phyloP scores from a whole-genome alignment of 2,113 vertebrate genomes.

The Ammodytes marinus region DNA sequence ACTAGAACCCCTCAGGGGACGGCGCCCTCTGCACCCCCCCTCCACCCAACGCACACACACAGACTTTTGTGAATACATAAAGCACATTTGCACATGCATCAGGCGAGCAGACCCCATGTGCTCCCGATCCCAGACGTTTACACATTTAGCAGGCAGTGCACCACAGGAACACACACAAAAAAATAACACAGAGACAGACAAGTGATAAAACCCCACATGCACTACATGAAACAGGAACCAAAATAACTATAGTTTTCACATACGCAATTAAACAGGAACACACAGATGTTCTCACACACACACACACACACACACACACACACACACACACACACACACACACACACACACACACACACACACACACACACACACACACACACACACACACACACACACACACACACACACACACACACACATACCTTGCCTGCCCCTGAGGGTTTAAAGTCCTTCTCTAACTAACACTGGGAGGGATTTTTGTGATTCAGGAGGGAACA shows the following conservation, averaged over 20 bases:
- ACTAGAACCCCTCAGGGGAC: slow-evolving; percentile 37
- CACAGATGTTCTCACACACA: neutral
- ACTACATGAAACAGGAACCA: too few species aligned
- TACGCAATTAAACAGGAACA: too few species aligned
- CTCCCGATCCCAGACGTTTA: slow-evolving; percentile 2
- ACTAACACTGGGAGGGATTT: slow-evolving; percentile 26
- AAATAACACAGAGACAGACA: too few species aligned
- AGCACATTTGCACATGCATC: too few species aligned
- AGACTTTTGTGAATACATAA: too few species aligned
- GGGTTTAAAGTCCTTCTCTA: slow-evolving; percentile 12
- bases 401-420: neutral
- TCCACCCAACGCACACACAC: slow-evolving; percentile 10
- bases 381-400: slow-evolving; percentile 9
- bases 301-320: neutral
- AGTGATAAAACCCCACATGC: too few species aligned
- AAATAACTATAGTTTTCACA: too few species aligned
- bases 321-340: neutral
- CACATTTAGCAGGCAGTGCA: slow-evolving; percentile 13
- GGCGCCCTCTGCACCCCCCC: slow-evolving; percentile 22
- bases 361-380: too few species aligned
- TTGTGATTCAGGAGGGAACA: slow-evolving; percentile 39
- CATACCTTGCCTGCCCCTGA: neutral
- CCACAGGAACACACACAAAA: slow-evolving; percentile 3
- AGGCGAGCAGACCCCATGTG: too few species aligned
- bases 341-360: neutral